Conservation (phyloP, 2,888 invertebrate species). For the Sesia apiformis region DNA sequence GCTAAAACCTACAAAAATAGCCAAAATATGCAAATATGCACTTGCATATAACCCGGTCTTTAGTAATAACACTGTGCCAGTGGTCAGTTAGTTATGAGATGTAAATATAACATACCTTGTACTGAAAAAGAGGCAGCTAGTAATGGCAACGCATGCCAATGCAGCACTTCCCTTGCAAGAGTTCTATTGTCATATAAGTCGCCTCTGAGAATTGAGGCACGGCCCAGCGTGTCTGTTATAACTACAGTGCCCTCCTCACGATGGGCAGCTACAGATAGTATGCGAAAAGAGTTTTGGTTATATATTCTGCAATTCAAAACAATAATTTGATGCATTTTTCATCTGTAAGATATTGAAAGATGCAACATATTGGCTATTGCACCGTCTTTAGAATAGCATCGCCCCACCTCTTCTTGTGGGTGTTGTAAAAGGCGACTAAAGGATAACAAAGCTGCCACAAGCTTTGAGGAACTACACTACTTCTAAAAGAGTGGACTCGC, state of each 20-base stretch:
- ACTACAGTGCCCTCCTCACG: conserved; percentile 41
- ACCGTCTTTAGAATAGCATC: too few species aligned
- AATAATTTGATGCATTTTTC: not conserved
- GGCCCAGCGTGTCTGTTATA: conserved; percentile 53
- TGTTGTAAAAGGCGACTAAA: too few species aligned
- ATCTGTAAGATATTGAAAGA: not conserved
- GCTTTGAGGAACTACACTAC: too few species aligned
- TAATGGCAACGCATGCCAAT: conserved; percentile 63
- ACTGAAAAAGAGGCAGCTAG: conserved; percentile 49
- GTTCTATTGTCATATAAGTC: conserved; percentile 37
- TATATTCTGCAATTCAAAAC: conserved; percentile 26
- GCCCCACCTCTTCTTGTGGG: too few species aligned
- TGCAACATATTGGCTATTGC: too few species aligned
- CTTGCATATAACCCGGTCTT: too few species aligned
- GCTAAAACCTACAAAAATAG: too few species aligned
- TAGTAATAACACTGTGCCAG: too few species aligned
- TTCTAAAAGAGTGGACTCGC: too few species aligned
- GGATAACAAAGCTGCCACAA: too few species aligned
- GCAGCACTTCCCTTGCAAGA: conserved; percentile 46
- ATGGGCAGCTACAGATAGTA: conserved; percentile 52
- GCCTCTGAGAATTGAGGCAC: conserved; percentile 44
- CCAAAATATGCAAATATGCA: too few species aligned
- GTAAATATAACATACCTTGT: conserved; percentile 30
- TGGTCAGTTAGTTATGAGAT: too few species aligned
- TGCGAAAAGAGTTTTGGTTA: conserved; percentile 38